Percentiles rank a stretch among this genome's conserved stretches.
Evolutionary conservation across 2,797 vertebrate genomes (phyloP).

Genomic region (Cyprinella venusta): DNA sequence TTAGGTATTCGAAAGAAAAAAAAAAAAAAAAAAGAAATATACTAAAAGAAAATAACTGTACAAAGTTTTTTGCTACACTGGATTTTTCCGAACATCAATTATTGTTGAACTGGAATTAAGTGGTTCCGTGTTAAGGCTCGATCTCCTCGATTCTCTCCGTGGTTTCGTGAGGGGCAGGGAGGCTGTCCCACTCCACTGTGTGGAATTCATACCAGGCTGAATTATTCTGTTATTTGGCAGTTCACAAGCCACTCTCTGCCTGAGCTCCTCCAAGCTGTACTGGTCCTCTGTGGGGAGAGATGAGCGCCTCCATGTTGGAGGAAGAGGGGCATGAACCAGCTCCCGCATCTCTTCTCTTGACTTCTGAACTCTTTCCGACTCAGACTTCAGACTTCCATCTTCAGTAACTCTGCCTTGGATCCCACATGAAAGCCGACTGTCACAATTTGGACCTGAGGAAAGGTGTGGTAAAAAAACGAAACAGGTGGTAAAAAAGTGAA

Average conservation of each 20-base stretch:
- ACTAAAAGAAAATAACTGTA: conserved; percentile 1
- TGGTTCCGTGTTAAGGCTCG: conserved; percentile 78
- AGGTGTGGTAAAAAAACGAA: background rate
- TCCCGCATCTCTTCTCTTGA: conserved; percentile 84
- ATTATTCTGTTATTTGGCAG: conserved; percentile 66
- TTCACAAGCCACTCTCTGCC: conserved; percentile 72
- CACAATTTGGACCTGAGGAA: conserved; percentile 46
- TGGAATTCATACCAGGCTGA: conserved; percentile 64
- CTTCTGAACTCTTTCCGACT: conserved; percentile 71
- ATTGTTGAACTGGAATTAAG: conserved; percentile 76
- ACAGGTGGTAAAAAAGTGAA: background rate
- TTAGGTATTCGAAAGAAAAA: background rate
- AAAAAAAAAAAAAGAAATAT: background rate
- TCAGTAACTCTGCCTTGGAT: conserved; percentile 63
- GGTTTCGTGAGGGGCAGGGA: conserved; percentile 76
- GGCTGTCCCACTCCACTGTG: conserved; percentile 65
- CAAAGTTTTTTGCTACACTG: conserved; percentile 72
- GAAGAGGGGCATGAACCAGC: conserved; percentile 86
- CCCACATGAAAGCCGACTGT: conserved; percentile 62
- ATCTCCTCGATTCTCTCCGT: conserved; percentile 81
- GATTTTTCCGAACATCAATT: conserved; percentile 92
- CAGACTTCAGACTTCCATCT: conserved; percentile 52
- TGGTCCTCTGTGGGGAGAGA: conserved; percentile 86
- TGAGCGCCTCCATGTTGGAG: conserved; percentile 90
- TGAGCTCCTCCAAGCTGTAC: conserved; percentile 77